Evolutionary conservation across 2,888 invertebrate species (phyloP).

Genomic region (Drosophila nigricruria): DNA sequence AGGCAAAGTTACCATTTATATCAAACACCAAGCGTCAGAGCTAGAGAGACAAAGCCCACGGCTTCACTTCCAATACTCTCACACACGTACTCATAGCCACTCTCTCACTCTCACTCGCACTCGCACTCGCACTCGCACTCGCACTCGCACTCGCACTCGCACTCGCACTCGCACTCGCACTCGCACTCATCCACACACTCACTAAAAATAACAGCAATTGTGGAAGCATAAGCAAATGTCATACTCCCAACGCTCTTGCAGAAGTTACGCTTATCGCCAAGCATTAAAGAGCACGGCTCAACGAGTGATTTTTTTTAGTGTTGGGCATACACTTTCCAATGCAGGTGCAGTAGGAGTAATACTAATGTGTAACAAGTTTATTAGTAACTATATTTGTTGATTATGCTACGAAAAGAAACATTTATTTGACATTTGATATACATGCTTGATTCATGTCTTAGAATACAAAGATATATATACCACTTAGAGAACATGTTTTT

Average conservation of each 20-base stretch:
- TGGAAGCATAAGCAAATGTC: slow-evolving; percentile 1
- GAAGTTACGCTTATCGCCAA: not conserved
- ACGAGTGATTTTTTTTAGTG: not conserved
- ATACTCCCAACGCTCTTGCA: not conserved
- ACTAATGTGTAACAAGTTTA: not conserved
- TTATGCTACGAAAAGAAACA: not conserved
- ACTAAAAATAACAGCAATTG: not conserved
- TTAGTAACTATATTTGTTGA: not conserved
- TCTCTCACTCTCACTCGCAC: too few species aligned
- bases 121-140: too few species aligned
- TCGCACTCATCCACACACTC: not conserved
- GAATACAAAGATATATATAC: not conserved
- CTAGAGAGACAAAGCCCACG: not conserved
- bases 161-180: too few species aligned
- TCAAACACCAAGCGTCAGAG: not conserved
- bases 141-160: too few species aligned
- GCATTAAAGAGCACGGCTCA: not conserved
- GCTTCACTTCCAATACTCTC: not conserved
- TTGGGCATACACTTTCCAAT: not conserved
- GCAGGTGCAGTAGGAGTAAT: not conserved
- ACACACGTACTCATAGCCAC: too few species aligned
- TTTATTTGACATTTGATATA: not conserved
- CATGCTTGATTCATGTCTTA: not conserved
- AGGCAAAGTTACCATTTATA: not conserved
- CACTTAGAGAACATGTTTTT: not conserved